Conservation (phyloP, 2,797 vertebrate species). For the Orientallactaga sibirica region DNA sequence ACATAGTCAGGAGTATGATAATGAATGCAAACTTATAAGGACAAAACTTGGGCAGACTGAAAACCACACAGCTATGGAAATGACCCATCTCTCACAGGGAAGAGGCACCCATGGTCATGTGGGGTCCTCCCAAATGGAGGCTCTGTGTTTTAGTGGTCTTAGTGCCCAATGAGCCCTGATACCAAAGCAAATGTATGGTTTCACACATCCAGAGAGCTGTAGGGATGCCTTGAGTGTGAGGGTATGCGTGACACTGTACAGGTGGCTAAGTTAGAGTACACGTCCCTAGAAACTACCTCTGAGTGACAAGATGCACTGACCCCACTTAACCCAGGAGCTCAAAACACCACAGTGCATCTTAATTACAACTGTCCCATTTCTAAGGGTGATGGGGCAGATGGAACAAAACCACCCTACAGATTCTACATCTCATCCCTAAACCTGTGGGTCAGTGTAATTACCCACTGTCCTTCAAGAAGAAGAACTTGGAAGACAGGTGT, state of each 20-base stretch:
- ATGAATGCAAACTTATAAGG: background rate
- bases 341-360: background rate
- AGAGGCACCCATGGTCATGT: background rate
- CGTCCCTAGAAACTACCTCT: background rate
- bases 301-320: background rate
- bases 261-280: rapidly evolving
- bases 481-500: background rate
- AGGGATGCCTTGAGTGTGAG: background rate
- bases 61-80: rapidly evolving
- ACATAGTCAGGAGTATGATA: background rate
- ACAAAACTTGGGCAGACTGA: background rate
- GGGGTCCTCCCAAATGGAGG: background rate
- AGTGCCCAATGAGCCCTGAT: background rate
- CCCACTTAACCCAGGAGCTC: background rate
- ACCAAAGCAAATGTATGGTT: too few relatives aligned
- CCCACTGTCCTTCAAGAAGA: background rate
- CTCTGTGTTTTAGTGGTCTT: background rate
- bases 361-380: background rate
- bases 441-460: background rate
- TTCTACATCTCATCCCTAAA: background rate
- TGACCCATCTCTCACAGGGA: background rate
- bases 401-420: background rate
- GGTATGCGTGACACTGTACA: rapidly evolving
- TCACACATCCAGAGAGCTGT: background rate
- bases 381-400: too few relatives aligned